Evolutionary conservation across 2,797 vertebrate genomes (phyloP).

Genomic region (Platalea minor): DNA sequence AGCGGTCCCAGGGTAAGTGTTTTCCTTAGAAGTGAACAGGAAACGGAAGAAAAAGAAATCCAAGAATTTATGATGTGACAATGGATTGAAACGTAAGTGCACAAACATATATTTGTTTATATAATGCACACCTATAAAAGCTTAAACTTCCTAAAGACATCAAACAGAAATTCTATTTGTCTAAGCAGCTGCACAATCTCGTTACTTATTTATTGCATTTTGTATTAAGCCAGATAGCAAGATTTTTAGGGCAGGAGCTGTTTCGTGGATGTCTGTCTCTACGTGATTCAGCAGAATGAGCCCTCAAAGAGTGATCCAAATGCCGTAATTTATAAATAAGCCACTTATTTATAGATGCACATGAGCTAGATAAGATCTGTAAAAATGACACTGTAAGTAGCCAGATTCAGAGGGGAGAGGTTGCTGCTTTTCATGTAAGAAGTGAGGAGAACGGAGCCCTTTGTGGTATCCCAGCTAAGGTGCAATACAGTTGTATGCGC

Average conservation of each 20-base stretch:
- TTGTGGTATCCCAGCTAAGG: not conserved
- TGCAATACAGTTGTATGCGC: rapidly evolving
- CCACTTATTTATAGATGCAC: not conserved
- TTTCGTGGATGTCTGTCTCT: not conserved
- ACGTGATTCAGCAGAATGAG: not conserved
- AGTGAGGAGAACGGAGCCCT: not conserved
- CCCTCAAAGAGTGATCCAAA: not conserved
- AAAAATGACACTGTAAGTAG: not conserved
- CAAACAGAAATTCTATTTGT: constrained; percentile 29
- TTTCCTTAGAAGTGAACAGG: constrained; percentile 14
- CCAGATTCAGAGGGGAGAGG: not conserved
- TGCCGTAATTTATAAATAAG: not conserved
- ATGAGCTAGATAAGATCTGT: not conserved
- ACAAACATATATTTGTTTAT: not conserved
- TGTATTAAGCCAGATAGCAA: not conserved
- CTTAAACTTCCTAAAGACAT: constrained; percentile 20
- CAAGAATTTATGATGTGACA: constrained; percentile 1
- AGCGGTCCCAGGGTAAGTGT: not conserved
- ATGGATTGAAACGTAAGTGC: not conserved
- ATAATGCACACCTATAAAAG: not conserved
- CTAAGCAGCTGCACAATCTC: not conserved
- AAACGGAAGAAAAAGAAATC: not conserved
- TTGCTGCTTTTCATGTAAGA: not conserved
- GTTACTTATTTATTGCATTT: constrained; percentile 18
- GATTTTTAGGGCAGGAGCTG: not conserved